Percentiles rank a stretch among this genome's conserved stretches.
Conservation (phyloP, 2,113 vertebrate species). For the Plecotus auritus region DNA sequence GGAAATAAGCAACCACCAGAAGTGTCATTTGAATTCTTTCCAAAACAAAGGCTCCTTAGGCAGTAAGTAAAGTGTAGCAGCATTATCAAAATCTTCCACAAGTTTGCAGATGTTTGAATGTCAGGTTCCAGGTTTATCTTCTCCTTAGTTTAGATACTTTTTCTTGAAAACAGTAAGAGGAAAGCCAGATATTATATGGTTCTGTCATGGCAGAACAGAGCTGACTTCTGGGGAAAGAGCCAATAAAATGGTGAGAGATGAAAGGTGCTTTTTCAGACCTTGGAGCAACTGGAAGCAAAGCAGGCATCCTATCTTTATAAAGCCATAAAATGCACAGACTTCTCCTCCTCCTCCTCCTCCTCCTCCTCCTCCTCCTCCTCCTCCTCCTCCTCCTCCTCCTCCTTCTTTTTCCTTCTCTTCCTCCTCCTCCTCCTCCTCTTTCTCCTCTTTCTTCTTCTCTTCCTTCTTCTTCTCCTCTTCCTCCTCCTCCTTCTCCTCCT, state of each 20-base stretch:
- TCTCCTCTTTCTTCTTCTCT: no score
- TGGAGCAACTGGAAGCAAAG: not conserved
- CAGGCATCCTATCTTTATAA: not conserved
- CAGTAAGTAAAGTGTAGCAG: not conserved
- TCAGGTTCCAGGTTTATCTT: not conserved
- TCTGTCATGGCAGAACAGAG: not conserved
- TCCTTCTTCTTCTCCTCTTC: not conserved
- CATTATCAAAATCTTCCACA: not conserved
- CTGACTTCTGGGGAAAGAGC: not conserved
- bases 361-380: not conserved
- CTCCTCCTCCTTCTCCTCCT: no score
- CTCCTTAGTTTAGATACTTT: not conserved
- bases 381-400: no score
- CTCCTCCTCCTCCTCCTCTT: no score
- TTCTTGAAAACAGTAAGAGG: not conserved
- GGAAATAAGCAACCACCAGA: not conserved
- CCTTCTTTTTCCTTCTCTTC: no score
- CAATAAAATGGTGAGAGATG: not conserved
- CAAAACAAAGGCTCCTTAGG: not conserved
- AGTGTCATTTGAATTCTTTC: conserved; percentile 12
- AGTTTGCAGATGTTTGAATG: not conserved
- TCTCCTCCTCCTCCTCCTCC: no score
- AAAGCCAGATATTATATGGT: not conserved
- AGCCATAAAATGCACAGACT: not conserved
- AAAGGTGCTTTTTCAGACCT: not conserved